A percentile compares a stretch with the other conserved stretches of the same genome.
These are phyloP conservation scores for Hyles euphorbiae DNA, from an alignment of 1,140 invertebrate genomes.

Conservation along the genomic window DNA sequence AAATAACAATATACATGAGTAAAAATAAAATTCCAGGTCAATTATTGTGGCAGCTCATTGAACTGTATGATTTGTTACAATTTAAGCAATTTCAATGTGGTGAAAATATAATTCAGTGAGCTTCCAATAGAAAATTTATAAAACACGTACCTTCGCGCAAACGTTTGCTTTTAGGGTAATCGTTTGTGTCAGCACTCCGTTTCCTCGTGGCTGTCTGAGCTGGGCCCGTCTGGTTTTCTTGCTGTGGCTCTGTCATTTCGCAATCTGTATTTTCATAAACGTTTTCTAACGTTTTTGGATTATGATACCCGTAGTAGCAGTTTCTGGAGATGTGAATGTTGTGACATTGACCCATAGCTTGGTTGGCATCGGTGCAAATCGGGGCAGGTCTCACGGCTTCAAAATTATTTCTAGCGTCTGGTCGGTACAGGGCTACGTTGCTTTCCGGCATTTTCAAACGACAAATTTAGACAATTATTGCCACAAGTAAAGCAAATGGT, in stretches of 20 bases:
- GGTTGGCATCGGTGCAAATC: conserved; percentile 52
- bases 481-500: not conserved
- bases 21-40: not conserved
- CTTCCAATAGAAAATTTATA: conserved; percentile 28
- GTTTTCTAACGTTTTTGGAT: conserved; percentile 36
- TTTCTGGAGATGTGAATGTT: conserved; percentile 64
- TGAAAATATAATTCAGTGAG: conserved; percentile 33
- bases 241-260: conserved; percentile 52
- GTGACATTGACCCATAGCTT: conserved; percentile 56
- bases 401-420: conserved; percentile 68
- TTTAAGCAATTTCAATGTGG: too few species aligned
- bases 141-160: conserved; percentile 58
- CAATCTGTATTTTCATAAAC: conserved; percentile 39
- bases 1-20: not conserved
- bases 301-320: conserved; percentile 64
- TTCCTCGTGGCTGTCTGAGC: conserved; percentile 42
- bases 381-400: conserved; percentile 57
- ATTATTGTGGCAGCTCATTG: conserved; percentile 41
- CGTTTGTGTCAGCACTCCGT: conserved; percentile 50
- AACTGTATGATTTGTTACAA: conserved; percentile 17
- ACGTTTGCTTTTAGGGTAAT: conserved; percentile 53
- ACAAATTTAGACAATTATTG: not conserved
- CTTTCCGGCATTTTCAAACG: conserved; percentile 53
- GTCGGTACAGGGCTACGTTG: conserved; percentile 56
- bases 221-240: conserved; percentile 16